phyloP scores from a whole-genome alignment of 2,888 invertebrate species.

The Selenia dentaria region DNA sequence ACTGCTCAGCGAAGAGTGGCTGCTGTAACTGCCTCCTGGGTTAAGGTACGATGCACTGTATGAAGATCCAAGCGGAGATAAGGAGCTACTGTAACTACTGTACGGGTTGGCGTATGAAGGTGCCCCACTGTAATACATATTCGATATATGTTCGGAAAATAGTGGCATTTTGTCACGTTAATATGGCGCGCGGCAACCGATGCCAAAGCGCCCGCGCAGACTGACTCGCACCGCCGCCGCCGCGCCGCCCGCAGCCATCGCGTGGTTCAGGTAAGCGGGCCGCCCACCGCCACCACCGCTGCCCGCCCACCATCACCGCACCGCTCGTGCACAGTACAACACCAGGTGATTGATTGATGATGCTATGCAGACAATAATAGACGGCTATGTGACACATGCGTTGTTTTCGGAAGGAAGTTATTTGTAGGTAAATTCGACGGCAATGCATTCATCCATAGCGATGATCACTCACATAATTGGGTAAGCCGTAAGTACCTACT shows the following conservation, averaged over 20 bases:
- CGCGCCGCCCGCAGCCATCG: constrained; percentile 48
- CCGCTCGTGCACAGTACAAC: constrained; percentile 32
- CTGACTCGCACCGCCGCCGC: constrained; percentile 45
- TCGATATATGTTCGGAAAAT: constrained; percentile 87
- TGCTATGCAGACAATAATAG: constrained; percentile 71
- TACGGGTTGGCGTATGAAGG: constrained; percentile 78
- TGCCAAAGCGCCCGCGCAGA: constrained; percentile 59
- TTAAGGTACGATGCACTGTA: constrained; percentile 81
- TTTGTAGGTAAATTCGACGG: constrained; percentile 19
- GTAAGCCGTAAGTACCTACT: too few relatives aligned
- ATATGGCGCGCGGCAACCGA: constrained; percentile 49
- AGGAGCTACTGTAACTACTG: constrained; percentile 69
- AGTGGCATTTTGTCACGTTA: constrained; percentile 84
- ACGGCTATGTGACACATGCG: constrained; percentile 46
- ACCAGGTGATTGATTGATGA: constrained; percentile 77
- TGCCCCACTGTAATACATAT: constrained; percentile 80
- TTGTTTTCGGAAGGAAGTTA: constrained; percentile 55
- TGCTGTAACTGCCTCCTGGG: constrained; percentile 75
- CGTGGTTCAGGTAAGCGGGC: constrained; percentile 33
- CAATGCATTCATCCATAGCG: constrained; percentile 12
- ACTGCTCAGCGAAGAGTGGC: constrained; percentile 76
- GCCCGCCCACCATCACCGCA: constrained; percentile 35
- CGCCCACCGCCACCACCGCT: constrained; percentile 38
- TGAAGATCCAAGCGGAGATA: constrained; percentile 62
- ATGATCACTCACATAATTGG: too few relatives aligned